Evolutionary conservation across 2,888 invertebrate species (phyloP), one percentile per base, ranked within the genome.

Genomic region (Rotaria sp.): DNA sequence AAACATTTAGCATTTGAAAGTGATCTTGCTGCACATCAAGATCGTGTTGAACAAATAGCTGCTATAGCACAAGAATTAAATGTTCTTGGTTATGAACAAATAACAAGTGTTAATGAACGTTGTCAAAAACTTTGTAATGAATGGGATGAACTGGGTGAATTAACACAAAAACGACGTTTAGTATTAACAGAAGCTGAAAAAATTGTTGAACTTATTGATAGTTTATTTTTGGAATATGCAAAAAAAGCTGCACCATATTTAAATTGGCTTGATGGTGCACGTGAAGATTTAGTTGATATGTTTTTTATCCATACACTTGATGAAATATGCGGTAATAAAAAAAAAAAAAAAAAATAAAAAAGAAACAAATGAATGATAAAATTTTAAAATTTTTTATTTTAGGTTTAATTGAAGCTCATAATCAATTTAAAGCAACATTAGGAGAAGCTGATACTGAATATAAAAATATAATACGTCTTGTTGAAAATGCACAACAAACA

Each of bases 221-320:
- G 96, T 89, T 93, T 97, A 89, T 97, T 97, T 92, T 93, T 97
- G 91, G 98, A 99, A 93, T 99, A 98, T 92, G 99, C 99, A 89
- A 99, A 99, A 93, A 94, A 97, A 89, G 98, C 97, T 89, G 97
- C 99, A 93, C 98, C 99, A 85, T 99, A 99, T 93, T 96, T 96
- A 93, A 97, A 97, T 93, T 97, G 97, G 97, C 92, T 99, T 93
- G 99, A 99, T 91, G 98, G 98, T 89, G 98, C 99, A 57, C 94
- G 98, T 90, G 99, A 99, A 92, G 99, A 99, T 92, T 93, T 99
- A 88, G 96, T 98, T 88, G 99, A 99, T 91, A 97, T 99, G 95
- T 99, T 99, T 93, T 99, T 99, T 92, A 98, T 99, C 50, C 98
- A 99, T 92, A 97, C 97, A 88, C 96, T 98, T 93, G 96, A 98